Conservation (phyloP, 2,797 vertebrate species). For the Falco naumanni region DNA sequence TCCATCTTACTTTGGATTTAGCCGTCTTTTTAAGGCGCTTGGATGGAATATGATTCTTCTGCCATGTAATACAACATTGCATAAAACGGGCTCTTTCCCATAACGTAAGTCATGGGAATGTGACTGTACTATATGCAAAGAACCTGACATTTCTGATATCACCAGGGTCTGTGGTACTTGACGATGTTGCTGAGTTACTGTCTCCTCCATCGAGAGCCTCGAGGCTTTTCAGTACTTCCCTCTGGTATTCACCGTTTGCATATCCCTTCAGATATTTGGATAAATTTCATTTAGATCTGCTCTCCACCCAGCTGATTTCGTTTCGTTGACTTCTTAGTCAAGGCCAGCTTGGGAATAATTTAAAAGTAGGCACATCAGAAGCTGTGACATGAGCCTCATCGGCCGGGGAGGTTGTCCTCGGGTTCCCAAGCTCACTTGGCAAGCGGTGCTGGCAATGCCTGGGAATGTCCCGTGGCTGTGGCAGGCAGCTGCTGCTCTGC, state of each 20-base stretch:
- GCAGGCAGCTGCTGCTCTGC: not conserved
- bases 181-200: not conserved
- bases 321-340: not conserved
- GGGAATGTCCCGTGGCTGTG: not conserved
- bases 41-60: not conserved
- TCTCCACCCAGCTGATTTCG: not conserved
- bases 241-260: not conserved
- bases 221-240: not conserved
- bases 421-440: accelerated
- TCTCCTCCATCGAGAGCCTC: not conserved
- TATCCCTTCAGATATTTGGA: not conserved
- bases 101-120: not conserved
- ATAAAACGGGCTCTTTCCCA: not conserved
- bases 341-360: not conserved
- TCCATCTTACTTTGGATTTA: not conserved
- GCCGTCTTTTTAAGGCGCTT: accelerated
- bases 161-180: not conserved
- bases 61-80: accelerated
- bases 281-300: not conserved
- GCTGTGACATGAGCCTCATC: accelerated
- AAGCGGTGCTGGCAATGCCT: accelerated
- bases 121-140: not conserved
- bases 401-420: not conserved
- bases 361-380: accelerated
- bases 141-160: not conserved